These are phyloP conservation scores for Pristionchus exspectatus DNA, from an alignment of 2,888 invertebrate species.

Conservation along the genomic window DNA sequence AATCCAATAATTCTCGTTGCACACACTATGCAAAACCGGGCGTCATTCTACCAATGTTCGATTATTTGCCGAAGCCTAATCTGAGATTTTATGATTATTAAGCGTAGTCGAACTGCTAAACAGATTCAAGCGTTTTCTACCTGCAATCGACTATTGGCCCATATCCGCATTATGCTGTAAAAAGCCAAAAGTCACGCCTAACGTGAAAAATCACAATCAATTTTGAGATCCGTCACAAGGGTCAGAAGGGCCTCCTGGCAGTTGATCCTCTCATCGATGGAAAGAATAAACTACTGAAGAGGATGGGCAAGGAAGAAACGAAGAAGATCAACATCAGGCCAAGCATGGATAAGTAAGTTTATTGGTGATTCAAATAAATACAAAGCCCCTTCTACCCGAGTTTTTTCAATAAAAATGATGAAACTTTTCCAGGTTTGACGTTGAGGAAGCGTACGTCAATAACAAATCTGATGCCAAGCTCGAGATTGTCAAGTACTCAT, in stretches of 20 bases:
- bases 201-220: too few relatives aligned
- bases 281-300: conserved; percentile 28
- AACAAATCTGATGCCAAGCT: neutral
- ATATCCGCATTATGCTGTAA: too few relatives aligned
- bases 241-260: conserved; percentile 71
- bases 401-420: neutral
- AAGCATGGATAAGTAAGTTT: conserved; percentile 56
- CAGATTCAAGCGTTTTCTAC: neutral
- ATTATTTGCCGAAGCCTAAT: too few relatives aligned
- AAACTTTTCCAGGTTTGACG: neutral
- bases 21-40: too few relatives aligned
- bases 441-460: neutral
- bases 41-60: too few relatives aligned
- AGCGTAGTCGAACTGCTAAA: too few relatives aligned
- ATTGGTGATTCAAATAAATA: too few relatives aligned
- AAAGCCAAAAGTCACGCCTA: too few relatives aligned
- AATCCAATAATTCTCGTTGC: too few relatives aligned
- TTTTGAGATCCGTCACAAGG: conserved; percentile 68
- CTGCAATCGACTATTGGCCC: too few relatives aligned
- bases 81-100: too few relatives aligned
- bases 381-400: too few relatives aligned
- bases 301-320: neutral
- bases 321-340: conserved; percentile 53
- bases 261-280: conserved; percentile 72
- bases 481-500: conserved; percentile 76